A percentile compares a stretch with the other conserved stretches of the same genome.
phyloP scores from a whole-genome alignment of 2,888 invertebrate species.

The Esperia sulphurella region DNA sequence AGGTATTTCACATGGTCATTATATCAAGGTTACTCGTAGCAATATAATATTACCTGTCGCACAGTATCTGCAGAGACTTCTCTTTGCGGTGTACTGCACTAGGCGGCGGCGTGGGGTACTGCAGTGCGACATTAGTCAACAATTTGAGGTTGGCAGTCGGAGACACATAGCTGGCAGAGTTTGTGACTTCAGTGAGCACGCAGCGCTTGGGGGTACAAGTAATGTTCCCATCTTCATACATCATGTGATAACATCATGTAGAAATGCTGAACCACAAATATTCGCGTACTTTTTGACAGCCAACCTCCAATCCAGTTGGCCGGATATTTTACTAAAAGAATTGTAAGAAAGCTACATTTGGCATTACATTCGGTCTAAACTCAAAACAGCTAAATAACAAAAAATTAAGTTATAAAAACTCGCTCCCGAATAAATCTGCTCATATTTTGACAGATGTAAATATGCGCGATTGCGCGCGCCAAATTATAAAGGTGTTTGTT shows the following conservation, averaged over 20 bases:
- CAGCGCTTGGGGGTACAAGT: slow-evolving; percentile 74
- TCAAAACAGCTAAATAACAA: too few species aligned
- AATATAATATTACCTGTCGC: slow-evolving; percentile 71
- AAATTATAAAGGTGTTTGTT: too few species aligned
- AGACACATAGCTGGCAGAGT: slow-evolving; percentile 76
- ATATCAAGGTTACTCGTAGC: too few species aligned
- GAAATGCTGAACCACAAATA: slow-evolving; percentile 54
- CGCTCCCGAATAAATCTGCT: too few species aligned
- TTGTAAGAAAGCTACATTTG: too few species aligned
- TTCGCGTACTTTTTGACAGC: slow-evolving; percentile 72
- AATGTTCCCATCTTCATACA: slow-evolving; percentile 76
- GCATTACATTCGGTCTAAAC: too few species aligned
- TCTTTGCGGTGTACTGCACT: slow-evolving; percentile 76
- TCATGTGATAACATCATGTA: slow-evolving; percentile 73
- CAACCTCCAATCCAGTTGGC: slow-evolving; percentile 54
- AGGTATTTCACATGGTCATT: background rate
- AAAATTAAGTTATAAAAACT: too few species aligned
- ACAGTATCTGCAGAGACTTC: slow-evolving; percentile 80
- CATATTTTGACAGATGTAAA: too few species aligned
- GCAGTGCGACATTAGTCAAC: slow-evolving; percentile 81
- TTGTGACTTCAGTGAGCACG: slow-evolving; percentile 77
- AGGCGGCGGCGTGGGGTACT: slow-evolving; percentile 73
- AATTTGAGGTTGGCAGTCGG: slow-evolving; percentile 84
- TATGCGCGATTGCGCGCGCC: too few species aligned
- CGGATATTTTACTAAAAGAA: slow-evolving; percentile 18